Percentiles rank a stretch among this genome's conserved stretches.
Evolutionary conservation across 2,113 vertebrate species (phyloP).

Genomic region (Nematolebias whitei): DNA sequence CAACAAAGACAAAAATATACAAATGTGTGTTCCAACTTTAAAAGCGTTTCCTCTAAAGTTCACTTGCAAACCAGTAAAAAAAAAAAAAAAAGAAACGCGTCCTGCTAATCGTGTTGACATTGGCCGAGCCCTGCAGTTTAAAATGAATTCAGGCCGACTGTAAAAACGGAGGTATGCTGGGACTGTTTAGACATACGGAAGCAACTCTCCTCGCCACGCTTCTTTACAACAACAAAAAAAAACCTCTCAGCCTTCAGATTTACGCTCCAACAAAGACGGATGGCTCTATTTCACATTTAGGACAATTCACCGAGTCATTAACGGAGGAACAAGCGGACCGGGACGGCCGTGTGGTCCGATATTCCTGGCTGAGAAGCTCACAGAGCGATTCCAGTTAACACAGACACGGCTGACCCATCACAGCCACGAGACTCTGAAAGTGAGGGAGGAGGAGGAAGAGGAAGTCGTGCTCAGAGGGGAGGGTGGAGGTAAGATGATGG

Average conservation of each 20-base stretch:
- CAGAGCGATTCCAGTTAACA: slow-evolving; percentile 22
- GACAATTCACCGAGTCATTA: slow-evolving; percentile 54
- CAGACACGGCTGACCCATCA: slow-evolving; percentile 27
- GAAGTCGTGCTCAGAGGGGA: slow-evolving; percentile 16
- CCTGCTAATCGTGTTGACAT: slow-evolving; percentile 68
- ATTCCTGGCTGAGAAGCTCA: slow-evolving; percentile 18
- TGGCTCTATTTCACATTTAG: slow-evolving; percentile 44
- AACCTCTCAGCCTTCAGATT: background rate
- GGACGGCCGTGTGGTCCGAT: slow-evolving; percentile 40
- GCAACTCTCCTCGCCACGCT: slow-evolving; percentile 58
- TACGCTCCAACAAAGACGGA: slow-evolving; percentile 49
- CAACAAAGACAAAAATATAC: too few relatives aligned
- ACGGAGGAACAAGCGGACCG: slow-evolving; percentile 34
- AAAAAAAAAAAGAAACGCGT: slow-evolving; percentile 25
- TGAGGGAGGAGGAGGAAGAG: slow-evolving; percentile 29
- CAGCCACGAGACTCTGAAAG: slow-evolving; percentile 35
- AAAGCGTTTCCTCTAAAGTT: too few relatives aligned
- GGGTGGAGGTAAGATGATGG: slow-evolving; percentile 6
- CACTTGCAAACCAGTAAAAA: background rate
- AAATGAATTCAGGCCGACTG: slow-evolving; percentile 56
- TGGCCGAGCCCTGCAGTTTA: slow-evolving; percentile 55
- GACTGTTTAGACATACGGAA: slow-evolving; percentile 68
- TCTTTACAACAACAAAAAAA: slow-evolving; percentile 31
- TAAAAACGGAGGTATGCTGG: slow-evolving; percentile 25
- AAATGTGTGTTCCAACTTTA: too few relatives aligned